Base-by-base conservation (phyloP, 2,113 vertebrate species). In the Malurus cyaneus region DNA sequence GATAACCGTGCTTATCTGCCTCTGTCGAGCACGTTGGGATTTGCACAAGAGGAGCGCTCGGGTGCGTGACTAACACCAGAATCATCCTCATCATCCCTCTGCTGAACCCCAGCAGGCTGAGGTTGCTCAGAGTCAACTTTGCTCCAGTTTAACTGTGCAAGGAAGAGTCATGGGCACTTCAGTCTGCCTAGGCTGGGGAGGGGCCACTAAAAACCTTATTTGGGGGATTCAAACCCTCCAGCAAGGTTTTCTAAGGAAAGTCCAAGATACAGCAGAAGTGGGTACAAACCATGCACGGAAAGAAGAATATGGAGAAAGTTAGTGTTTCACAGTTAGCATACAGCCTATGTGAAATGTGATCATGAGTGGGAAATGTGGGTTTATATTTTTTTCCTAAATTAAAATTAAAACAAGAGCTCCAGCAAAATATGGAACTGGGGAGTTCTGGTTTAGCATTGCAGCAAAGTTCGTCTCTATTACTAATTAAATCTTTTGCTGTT, bases 401-500 rank as follows among this genome's bases (percentile, higher is more conserved):
- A 73, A 92, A 95, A 90, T 44, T 41, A 93, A 95, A 86, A 19
- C 56, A 86, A 92, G 21, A 46, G 54, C 31, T 88, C 44, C 64
- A 88, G 69, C 25, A 84, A 80, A 96, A 83, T 88, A 78, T 46
- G 64, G 95, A 78, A 70, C 69, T 0, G 0, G 64, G 56, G 76
- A 89, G 47, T 64, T 96, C 85, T 93, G 67, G 24, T 93, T 89
- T 66, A 90, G 61, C 8, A 4, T 71, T 92, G 52, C 82, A 93
- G 49, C 31, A 74, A 90, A 93, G 56, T 74, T 93, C 18, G 4
- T 49, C 88, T 86, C 92, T 92, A 94, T 92, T 47, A 42, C 65
- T 84, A 93, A 97, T 95, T 80, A 94, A 95, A 86, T 86, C 52
- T 94, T 93, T 49, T 78, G 82, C 92, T 81, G 64, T 80, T 90